These are phyloP conservation scores for Hirtodrosophila duncani DNA, from an alignment of 2,888 invertebrate species.

Conservation along the genomic window DNA sequence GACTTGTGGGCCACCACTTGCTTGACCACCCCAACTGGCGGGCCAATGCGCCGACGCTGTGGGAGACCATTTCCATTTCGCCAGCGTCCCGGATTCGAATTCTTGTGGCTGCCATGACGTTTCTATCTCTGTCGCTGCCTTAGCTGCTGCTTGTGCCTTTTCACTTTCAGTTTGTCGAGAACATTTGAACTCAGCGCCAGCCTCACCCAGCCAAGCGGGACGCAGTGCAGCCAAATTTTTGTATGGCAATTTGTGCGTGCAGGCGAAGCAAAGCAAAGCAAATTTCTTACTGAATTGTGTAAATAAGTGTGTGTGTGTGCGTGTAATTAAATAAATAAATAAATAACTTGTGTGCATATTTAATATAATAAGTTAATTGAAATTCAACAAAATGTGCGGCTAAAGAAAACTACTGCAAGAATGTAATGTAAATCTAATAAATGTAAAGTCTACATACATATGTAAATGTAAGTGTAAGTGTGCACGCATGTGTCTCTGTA, in stretches of 20 bases:
- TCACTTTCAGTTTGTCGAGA: constrained; percentile 69
- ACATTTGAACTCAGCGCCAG: constrained; percentile 60
- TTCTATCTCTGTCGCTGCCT: not conserved
- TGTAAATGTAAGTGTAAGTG: constrained; percentile 34
- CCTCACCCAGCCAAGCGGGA: constrained; percentile 20
- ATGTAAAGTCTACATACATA: constrained; percentile 44
- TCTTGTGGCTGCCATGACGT: constrained; percentile 7
- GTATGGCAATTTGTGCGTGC: constrained; percentile 49
- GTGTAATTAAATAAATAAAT: constrained; percentile 6
- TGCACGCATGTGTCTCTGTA: no score
- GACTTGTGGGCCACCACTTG: constrained; percentile 57
- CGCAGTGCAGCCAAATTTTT: constrained; percentile 21
- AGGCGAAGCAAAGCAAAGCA: constrained; percentile 9
- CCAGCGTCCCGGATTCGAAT: constrained; percentile 54
- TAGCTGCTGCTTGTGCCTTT: constrained; percentile 48
- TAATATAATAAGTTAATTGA: no score
- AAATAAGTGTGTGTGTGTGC: not conserved
- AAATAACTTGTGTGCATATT: not conserved
- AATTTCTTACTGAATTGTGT: not conserved
- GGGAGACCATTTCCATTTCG: constrained; percentile 39
- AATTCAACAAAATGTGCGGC: constrained; percentile 28
- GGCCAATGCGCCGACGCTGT: constrained; percentile 39
- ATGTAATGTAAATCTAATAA: constrained; percentile 49
- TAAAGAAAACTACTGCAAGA: constrained; percentile 30
- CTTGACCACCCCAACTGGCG: no score